phyloP scores from a whole-genome alignment of 2,113 vertebrate genomes.

The Oxygymnocypris stewartii region DNA sequence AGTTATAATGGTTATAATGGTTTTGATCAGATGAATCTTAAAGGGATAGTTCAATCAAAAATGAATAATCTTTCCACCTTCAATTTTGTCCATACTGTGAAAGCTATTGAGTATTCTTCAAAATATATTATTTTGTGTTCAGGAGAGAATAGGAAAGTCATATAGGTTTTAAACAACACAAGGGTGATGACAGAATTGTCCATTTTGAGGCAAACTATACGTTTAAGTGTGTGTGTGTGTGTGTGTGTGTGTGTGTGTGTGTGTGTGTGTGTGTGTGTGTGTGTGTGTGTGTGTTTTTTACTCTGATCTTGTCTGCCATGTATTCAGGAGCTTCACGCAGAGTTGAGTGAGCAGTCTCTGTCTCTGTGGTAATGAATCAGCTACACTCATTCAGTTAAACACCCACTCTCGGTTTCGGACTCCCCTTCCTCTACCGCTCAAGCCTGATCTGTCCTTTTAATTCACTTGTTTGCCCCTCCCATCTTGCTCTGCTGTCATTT shows the following conservation, averaged over 20 bases:
- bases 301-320: not conserved
- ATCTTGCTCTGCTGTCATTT: not conserved
- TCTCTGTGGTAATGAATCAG: conserved; percentile 2
- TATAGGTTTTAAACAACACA: not conserved
- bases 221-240: conserved; percentile 5
- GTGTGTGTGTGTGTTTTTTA: not conserved
- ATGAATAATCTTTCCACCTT: not conserved
- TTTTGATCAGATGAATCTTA: not conserved
- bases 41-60: not conserved
- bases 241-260: no score
- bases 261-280: conserved; percentile 17
- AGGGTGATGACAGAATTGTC: not conserved
- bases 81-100: not conserved
- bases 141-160: not conserved
- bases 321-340: not conserved
- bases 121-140: not conserved
- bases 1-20: not conserved
- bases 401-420: not conserved
- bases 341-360: conserved; percentile 5
- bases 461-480: conserved; percentile 17
- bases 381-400: not conserved
- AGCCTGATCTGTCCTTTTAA: not conserved
- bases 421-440: not conserved
- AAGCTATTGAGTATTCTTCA: not conserved
- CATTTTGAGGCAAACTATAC: not conserved